Evolutionary conservation across 2,113 vertebrate species (phyloP), one percentile per base, ranked within the genome.

Genomic region (Elgaria multicarinata): DNA sequence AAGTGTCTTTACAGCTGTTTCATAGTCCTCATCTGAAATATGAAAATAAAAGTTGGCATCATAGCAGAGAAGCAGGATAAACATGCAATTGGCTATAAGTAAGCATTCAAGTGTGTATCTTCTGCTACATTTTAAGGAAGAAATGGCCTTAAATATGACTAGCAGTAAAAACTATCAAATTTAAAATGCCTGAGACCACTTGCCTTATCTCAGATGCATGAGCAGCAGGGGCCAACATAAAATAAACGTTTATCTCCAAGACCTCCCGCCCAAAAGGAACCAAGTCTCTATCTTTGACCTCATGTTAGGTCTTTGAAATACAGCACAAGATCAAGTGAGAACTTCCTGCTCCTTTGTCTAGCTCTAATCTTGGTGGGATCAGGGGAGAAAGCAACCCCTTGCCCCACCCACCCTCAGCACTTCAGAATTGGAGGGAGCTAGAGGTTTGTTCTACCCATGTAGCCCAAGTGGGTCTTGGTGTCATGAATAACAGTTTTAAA

Each of bases 21-120:
- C 98, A 83, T 97, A 99, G 94, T 99, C 98, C 95, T 99, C 99
- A 97, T 99, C 99, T 99, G 94, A 77, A 97, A 96, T 3, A 95
- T 0, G 91, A 44, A 53, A 90, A 88, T 88, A 2, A 89, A 91
- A 92, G 85, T 83, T 83, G 5, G 10, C 26, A 13, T 22, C 42
- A 66, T 20, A 53, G 44, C 24, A 18, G 1, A 42, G 39, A 78
- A 50, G 36, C 55, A 46, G 6, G 16, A 55, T 53, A 24, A 85
- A 74, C 28, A 39, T 39, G 7, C 79, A 82, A 31, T 39, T 82
- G 24, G 39, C 18, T 55, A n/a, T 13, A 55, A n/a, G 16, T 36
- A 80, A 80, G 53, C 31, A 36, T 58, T 80, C 33, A 22, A 9
- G 55, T 39, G 33, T 36, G 31, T 33, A 80, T 79, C 33, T 36